Evolutionary conservation across 1,140 invertebrate species (phyloP).

Genomic region (Cotesia vestalis): DNA sequence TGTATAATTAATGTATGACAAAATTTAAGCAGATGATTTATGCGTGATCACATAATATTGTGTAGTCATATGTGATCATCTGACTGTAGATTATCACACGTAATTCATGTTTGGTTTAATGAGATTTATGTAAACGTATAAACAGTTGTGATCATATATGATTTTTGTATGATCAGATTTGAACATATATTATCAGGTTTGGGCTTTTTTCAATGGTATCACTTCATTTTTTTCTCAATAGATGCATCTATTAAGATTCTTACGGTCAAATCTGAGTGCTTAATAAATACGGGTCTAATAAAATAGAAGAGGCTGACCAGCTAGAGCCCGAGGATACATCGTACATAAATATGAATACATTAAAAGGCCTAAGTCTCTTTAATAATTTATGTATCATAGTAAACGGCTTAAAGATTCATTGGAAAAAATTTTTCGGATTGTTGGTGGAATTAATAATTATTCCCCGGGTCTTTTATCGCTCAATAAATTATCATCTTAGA

Average conservation of each 20-base stretch:
- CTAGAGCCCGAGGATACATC: neutral
- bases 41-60: too few species aligned
- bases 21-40: too few species aligned
- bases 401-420: neutral
- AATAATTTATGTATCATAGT: constrained; percentile 33
- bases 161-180: too few species aligned
- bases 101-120: too few species aligned
- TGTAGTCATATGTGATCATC: too few species aligned
- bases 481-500: constrained; percentile 34
- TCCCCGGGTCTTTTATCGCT: constrained; percentile 29
- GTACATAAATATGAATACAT: neutral
- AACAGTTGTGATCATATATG: too few species aligned
- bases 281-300: constrained; percentile 11
- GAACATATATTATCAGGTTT: too few species aligned
- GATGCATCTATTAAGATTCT: neutral
- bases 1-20: too few species aligned
- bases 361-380: constrained; percentile 10
- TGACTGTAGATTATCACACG: too few species aligned
- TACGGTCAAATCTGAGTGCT: too few species aligned
- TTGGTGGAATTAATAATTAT: constrained; percentile 34
- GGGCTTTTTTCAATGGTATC: neutral
- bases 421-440: constrained; percentile 33
- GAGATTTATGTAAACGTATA: too few species aligned
- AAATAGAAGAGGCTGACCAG: neutral
- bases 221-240: neutral